Evolutionary conservation across 1,140 invertebrate genomes (phyloP), one percentile per base, ranked within the genome.

Genomic region (Aporrectodea caliginosa): DNA sequence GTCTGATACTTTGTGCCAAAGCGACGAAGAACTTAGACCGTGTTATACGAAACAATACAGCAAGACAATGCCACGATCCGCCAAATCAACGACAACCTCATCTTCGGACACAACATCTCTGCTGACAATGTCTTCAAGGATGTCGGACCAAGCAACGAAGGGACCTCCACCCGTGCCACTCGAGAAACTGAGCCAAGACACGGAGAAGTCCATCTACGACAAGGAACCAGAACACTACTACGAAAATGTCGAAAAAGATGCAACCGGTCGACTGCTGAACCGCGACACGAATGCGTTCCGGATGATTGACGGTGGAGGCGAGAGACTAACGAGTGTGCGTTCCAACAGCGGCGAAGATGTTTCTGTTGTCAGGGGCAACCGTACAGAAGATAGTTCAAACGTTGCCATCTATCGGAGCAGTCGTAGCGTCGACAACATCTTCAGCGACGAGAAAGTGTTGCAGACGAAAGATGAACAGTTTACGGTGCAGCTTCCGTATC

Each of bases 241-340:
- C 27, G 75, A 76, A 58, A 76, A 76, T 58, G 75, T 76, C 14
- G 43, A 58, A 27, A 76, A 76, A 32, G 75, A 76, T 58, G 75
- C 33, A 12, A 68, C 34, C 1, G 75, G 75, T 12, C 34, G 43
- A n/a, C 16, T 76, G 33, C 35, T 76, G 75, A 76, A 76, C 31
- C 33, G 34, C 29, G 75, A 76, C 43, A 30, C 75, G 27, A 43
- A 76, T 58, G 33, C 75, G 0, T 76, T 76, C 43, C 34, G 29
- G 35, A 27, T 76, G 70, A 72, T 32, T 29, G n/a, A 58, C 6
- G 43, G 43, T 22, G 43, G 43, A 6, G 43, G 6, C 6, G 43
- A 58, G 22, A 58, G 22, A 12, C 43, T 58, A 22, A 22, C 43
- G 6, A 58, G 22, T 22, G 43, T 58, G 43, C 43, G 43, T 58